Base-by-base conservation (phyloP, 1,140 invertebrate genomes). In the Scaptomyza hsui region DNA sequence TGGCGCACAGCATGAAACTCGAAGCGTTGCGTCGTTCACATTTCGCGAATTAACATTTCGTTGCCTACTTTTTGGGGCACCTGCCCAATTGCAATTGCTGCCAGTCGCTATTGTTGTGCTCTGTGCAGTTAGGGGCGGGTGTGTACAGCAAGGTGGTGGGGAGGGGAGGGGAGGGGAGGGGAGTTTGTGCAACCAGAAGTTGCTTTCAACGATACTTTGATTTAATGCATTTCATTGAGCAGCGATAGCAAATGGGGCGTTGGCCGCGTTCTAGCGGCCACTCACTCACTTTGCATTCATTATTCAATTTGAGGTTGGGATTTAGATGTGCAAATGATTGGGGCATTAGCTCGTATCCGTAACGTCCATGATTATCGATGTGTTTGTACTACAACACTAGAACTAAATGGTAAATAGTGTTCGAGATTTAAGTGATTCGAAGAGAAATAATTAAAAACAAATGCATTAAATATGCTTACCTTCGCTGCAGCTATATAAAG, bases 161-260 rank as follows among this genome's bases (percentile, higher is more conserved):
- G n/a, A n/a, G n/a, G n/a, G n/a, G 21, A 6, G 13, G 1, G 16
- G 26, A 15, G n/a, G 18, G 10, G 18, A 4, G 7, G 18, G 19
- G 2, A 9, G 18, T 1, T 39, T 35, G 21, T 29, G 42, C 63
- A 60, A 74, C 64, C 75, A 75, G 73, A 71, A 71, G 70, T 78
- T 57, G 47, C 81, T 81, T 77, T 88, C 81, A 81, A 78, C 82
- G 82, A 88, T 88, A 80, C 82, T 56, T 88, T 88, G 82, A 82
- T 88, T 86, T 86, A 86, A 88, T 86, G 82, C 78, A 88, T 86
- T 86, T 88, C 82, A 88, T 86, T 82, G 80, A 86, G 80, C 80
- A 70, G 64, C 80, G 24, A 86, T 76, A 57, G 62, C 72, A 65
- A 73, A 64, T 37, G 32, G 72, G 61, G 65, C 44, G 44, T 24